phyloP scores from a whole-genome alignment of 2,113 vertebrate genomes.

The Pangasianodon gigas region DNA sequence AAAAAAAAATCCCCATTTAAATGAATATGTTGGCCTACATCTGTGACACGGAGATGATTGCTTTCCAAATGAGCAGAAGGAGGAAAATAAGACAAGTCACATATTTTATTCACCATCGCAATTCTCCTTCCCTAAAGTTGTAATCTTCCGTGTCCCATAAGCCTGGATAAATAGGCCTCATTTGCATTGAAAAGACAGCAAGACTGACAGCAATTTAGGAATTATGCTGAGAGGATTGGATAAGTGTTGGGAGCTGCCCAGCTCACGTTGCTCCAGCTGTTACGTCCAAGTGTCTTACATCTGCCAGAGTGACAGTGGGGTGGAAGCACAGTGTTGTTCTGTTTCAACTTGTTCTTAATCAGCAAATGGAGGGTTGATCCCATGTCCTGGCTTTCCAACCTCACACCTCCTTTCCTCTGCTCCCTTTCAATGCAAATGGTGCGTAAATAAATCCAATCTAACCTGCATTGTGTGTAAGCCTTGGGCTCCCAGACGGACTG shows the following conservation, averaged over 20 bases:
- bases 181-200: slow-evolving; percentile 60
- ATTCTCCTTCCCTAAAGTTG: slow-evolving; percentile 32
- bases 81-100: slow-evolving; percentile 21
- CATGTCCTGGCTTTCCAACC: slow-evolving; percentile 62
- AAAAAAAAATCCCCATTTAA: slow-evolving; percentile 12
- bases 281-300: slow-evolving; percentile 56
- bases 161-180: slow-evolving; percentile 42
- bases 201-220: slow-evolving; percentile 71
- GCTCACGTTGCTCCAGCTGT: slow-evolving; percentile 62
- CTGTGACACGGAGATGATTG: slow-evolving; percentile 37
- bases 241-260: slow-evolving; percentile 60
- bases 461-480: slow-evolving; percentile 65
- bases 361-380: slow-evolving; percentile 68
- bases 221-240: slow-evolving; percentile 64
- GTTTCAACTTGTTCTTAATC: slow-evolving; percentile 56
- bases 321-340: slow-evolving; percentile 32
- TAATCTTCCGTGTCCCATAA: slow-evolving; percentile 31
- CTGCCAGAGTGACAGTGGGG: slow-evolving; percentile 36
- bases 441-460: slow-evolving; percentile 77
- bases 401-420: slow-evolving; percentile 61
- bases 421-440: slow-evolving; percentile 74
- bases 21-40: slow-evolving; percentile 4
- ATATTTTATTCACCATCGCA: slow-evolving; percentile 42
- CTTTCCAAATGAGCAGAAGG: slow-evolving; percentile 12
- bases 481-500: slow-evolving; percentile 62